These are phyloP conservation scores for Catharus bicknelli DNA, from an alignment of 2,113 vertebrate genomes.

Conservation along the genomic window DNA sequence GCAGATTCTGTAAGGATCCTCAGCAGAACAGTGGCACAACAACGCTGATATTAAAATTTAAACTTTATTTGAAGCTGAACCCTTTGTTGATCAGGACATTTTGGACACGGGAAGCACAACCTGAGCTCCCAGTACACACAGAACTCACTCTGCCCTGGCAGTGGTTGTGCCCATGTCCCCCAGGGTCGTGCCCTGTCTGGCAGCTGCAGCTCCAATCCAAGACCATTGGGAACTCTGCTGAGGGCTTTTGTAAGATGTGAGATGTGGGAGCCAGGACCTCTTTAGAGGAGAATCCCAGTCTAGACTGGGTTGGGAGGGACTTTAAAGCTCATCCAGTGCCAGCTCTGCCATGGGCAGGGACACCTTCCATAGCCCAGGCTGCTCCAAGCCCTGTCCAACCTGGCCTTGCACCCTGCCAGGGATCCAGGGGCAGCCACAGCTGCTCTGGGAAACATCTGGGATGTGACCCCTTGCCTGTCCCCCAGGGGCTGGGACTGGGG, in stretches of 20 bases:
- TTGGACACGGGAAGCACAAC: rapidly evolving
- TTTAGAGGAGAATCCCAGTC: not conserved
- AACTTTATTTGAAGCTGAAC: not conserved
- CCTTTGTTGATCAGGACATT: not conserved
- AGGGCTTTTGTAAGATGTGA: not conserved
- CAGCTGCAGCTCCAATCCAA: not conserved
- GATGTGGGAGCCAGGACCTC: not conserved
- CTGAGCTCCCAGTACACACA: not conserved
- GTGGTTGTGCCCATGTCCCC: rapidly evolving
- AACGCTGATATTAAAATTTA: rapidly evolving
- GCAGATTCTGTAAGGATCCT: not conserved
- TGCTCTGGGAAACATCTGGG: not conserved
- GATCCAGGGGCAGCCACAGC: not conserved
- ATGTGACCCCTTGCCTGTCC: not conserved
- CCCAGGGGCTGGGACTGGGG: not conserved
- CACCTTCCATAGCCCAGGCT: not conserved
- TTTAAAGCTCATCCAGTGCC: rapidly evolving
- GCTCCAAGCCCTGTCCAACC: not conserved
- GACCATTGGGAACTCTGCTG: rapidly evolving
- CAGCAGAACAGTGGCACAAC: not conserved
- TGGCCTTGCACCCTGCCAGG: not conserved
- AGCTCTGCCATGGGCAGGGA: not conserved
- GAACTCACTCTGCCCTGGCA: not conserved
- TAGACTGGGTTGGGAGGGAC: not conserved
- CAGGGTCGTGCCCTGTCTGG: not conserved